Evolutionary conservation across 2,888 invertebrate species (phyloP), one percentile per base, ranked within the genome.

Genomic region (Drosophila formosana): DNA sequence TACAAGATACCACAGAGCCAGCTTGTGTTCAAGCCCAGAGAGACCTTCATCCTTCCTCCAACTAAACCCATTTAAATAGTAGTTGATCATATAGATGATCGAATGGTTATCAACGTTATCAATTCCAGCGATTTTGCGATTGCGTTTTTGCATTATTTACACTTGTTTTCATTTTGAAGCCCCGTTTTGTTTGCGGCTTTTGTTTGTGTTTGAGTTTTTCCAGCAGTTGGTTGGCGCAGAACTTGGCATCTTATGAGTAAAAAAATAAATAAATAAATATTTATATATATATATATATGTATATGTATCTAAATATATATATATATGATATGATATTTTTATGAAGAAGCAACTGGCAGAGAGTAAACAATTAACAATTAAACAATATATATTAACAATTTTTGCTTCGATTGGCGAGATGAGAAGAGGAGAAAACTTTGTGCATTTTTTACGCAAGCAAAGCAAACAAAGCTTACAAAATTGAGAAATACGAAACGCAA

Each of bases 381-480:
- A 66, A 80, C 62, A 75, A 64, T 47, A 73, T 80, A 64, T 47
- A 73, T 80, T 86, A 81, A 85, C 76, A 68, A 80, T 80, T 80
- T 85, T 89, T 85, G 88, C 89, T 86, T 86, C 88, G 73, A 89
- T 80, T 89, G 86, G 81, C 82, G 83, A 86, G 46, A 46, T 11
- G 13, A 7, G 32, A 32, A 52, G 52, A 18, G n/a, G 41, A 43
- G 52, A 70, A 74, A 85, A 81, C 60, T 69, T 82, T 89, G 86
- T 85, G 83, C 89, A 86, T 82, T 88, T 89, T 85, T 80, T 88
- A 85, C 86, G 88, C 86, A 66, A 77, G 45, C 50, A 84, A 75
- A 82, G 78, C 81, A 82, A 80, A 37, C 32, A 37, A 88, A 75
- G 85, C 85, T 85, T 85, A 89, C 82, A 80, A 89, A 89, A 85